Evolutionary conservation across 2,797 vertebrate genomes (phyloP).

Genomic region (Spinus olivaceus): DNA sequence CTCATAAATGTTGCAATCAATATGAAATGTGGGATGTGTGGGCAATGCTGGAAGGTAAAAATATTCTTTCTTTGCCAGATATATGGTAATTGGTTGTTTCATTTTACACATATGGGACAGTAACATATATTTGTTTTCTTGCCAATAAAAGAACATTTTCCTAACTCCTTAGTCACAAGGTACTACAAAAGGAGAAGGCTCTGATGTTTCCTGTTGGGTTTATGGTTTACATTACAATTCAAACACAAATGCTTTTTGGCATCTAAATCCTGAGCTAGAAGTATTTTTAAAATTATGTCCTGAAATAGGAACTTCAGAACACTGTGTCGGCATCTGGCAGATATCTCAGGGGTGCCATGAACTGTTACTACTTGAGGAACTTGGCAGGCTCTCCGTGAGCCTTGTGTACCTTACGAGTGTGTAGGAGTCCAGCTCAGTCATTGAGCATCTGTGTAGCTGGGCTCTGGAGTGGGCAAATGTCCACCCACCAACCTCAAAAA

Average conservation of each 20-base stretch:
- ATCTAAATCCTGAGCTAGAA: constrained; percentile 55
- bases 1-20: constrained; percentile 8
- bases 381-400: constrained; percentile 38
- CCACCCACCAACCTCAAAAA: neutral
- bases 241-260: constrained; percentile 49
- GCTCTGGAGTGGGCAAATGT: neutral
- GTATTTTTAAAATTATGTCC: constrained; percentile 63
- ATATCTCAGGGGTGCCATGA: constrained; percentile 60
- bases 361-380: constrained; percentile 55
- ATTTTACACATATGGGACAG: constrained; percentile 4
- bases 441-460: neutral
- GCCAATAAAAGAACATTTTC: constrained; percentile 29
- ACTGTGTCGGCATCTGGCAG: constrained; percentile 56
- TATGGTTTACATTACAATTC: constrained; percentile 48
- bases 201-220: constrained; percentile 52
- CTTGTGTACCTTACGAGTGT: constrained; percentile 32
- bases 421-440: constrained; percentile 42
- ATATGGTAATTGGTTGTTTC: constrained; percentile 25
- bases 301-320: constrained; percentile 66
- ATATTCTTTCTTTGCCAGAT: constrained; percentile 24
- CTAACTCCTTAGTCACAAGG: neutral
- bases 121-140: constrained; percentile 22
- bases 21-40: constrained; percentile 10
- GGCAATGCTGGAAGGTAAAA: constrained; percentile 22
- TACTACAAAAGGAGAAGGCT: constrained; percentile 27